phyloP scores from a whole-genome alignment of 2,113 vertebrate species.

The Oceanodroma tethys region DNA sequence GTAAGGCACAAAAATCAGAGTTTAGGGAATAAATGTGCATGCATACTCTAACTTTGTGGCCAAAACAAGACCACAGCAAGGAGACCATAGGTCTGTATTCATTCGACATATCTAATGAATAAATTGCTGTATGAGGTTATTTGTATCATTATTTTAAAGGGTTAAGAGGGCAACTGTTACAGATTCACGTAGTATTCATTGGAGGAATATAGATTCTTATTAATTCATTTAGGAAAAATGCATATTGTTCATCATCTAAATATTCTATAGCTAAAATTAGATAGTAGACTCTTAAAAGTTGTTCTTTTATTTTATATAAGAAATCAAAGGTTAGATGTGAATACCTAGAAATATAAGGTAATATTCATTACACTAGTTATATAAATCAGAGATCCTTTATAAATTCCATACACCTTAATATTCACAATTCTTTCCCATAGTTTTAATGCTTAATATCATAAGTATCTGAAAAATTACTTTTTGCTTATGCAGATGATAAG shows the following conservation, averaged over 20 bases:
- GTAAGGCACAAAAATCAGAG: not conserved
- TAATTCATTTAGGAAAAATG: not conserved
- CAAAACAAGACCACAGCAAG: not conserved
- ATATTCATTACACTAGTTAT: not conserved
- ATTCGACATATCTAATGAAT: not conserved
- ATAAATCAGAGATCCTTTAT: not conserved
- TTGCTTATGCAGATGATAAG: slow-evolving; percentile 39
- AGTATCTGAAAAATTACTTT: slow-evolving; percentile 39
- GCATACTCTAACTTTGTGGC: not conserved
- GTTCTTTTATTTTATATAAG: not conserved
- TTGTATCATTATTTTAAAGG: not conserved
- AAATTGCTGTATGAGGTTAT: not conserved
- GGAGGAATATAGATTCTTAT: not conserved
- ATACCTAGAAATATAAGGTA: not conserved
- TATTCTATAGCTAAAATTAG: not conserved
- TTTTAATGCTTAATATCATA: not conserved
- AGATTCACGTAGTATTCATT: not conserved
- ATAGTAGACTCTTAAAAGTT: not conserved
- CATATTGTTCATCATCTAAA: not conserved
- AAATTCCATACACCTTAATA: not conserved
- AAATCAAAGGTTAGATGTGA: not conserved
- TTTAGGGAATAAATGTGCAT: not conserved
- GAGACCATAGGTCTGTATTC: not conserved
- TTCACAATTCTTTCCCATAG: slow-evolving; percentile 1
- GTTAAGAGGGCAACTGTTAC: not conserved